A percentile compares a stretch with the other conserved stretches of the same genome.
Evolutionary conservation across 2,113 vertebrate species (phyloP).

Genomic region (Excalfactoria chinensis): DNA sequence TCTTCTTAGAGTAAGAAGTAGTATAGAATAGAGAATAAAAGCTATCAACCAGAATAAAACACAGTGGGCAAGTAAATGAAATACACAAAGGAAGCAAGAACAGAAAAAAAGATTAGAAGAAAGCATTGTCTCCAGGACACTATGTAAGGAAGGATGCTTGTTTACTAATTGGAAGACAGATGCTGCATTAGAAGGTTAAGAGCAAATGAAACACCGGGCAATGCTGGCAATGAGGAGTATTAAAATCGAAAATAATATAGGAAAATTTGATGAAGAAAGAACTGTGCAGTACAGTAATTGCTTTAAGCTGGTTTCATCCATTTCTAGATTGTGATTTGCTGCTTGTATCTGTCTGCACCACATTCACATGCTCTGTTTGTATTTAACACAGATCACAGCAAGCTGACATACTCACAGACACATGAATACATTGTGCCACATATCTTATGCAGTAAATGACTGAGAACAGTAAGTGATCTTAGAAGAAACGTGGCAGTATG

Average conservation of each 20-base stretch:
- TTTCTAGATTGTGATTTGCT: neutral
- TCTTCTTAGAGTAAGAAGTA: no score
- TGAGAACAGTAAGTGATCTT: slow-evolving; percentile 51
- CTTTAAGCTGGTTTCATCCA: neutral
- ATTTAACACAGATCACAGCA: slow-evolving; percentile 52
- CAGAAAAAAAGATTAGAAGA: neutral
- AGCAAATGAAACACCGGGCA: neutral
- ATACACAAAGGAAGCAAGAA: neutral
- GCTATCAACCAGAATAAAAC: neutral
- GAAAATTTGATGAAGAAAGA: neutral
- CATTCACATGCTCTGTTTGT: neutral
- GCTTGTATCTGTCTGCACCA: neutral
- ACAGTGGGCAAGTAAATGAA: neutral
- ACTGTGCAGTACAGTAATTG: neutral
- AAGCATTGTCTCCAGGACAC: neutral
- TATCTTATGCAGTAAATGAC: slow-evolving; percentile 13
- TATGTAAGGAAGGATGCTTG: neutral
- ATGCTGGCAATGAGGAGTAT: neutral
- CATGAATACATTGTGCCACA: slow-evolving; percentile 22
- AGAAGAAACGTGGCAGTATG: slow-evolving; percentile 35
- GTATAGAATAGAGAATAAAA: neutral
- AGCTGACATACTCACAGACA: slow-evolving; percentile 22
- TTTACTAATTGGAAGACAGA: neutral
- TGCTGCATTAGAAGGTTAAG: neutral
- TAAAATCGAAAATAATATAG: neutral